Evolutionary conservation across 64 coral and sea anemone genomes (phyloP).

Genomic region (Montipora sp.): DNA sequence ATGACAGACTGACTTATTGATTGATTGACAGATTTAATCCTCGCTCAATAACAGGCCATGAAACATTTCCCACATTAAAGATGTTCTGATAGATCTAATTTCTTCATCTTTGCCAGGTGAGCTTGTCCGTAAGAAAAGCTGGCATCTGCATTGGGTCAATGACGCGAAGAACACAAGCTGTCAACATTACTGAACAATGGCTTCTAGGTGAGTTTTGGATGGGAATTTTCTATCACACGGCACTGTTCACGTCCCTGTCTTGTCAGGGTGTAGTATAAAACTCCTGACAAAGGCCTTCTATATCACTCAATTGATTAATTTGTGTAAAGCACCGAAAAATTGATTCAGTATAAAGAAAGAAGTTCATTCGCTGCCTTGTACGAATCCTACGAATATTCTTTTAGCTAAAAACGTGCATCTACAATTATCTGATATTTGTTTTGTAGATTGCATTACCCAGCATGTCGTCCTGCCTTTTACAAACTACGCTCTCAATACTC

Average conservation of each 20-base stretch:
- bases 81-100: neutral
- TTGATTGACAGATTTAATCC: no score
- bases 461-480: constrained; percentile 25
- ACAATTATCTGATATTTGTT: neutral
- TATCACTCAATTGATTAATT: no score
- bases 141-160: constrained; percentile 78
- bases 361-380: neutral
- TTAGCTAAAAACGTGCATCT: no score
- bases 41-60: no score
- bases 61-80: neutral
- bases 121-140: constrained; percentile 82
- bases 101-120: constrained; percentile 53
- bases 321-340: no score
- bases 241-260: neutral
- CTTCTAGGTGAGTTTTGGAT: constrained; percentile 62
- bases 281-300: neutral
- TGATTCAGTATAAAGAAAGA: no score
- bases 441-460: constrained; percentile 39
- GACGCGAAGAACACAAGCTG: constrained; percentile 61
- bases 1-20: no score
- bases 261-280: neutral
- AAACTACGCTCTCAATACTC: constrained; percentile 37
- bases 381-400: neutral
- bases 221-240: neutral
- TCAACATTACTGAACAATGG: constrained; percentile 86